These are phyloP conservation scores for Hycleus cichorii DNA, from an alignment of 1,140 invertebrate genomes.

Conservation along the genomic window DNA sequence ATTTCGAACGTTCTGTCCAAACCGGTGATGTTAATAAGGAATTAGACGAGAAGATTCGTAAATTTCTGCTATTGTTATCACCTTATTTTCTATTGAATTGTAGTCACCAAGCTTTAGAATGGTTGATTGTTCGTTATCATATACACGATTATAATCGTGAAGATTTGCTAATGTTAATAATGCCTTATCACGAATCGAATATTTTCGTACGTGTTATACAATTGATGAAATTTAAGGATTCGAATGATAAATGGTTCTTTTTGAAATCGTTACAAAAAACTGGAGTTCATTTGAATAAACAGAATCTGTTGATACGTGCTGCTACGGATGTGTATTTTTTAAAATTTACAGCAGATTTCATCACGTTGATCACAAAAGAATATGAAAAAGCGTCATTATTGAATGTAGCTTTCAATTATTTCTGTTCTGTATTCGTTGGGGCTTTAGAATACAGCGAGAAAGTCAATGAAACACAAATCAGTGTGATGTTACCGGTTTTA, in stretches of 20 bases:
- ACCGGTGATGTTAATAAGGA: slow-evolving; percentile 65
- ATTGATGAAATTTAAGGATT: slow-evolving; percentile 57
- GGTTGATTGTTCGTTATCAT: slow-evolving; percentile 81
- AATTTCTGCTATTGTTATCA: slow-evolving; percentile 73
- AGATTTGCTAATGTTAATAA: slow-evolving; percentile 66
- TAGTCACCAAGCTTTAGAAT: slow-evolving; percentile 86
- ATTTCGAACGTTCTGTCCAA: slow-evolving; percentile 74
- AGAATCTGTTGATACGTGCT: slow-evolving; percentile 65
- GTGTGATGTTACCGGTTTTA: slow-evolving; percentile 61
- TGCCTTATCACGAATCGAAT: slow-evolving; percentile 88
- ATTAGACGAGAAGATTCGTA: slow-evolving; percentile 67
- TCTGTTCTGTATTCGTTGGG: slow-evolving; percentile 63
- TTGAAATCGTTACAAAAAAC: slow-evolving; percentile 63
- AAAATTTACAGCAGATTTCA: slow-evolving; percentile 64
- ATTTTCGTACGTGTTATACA: slow-evolving; percentile 80
- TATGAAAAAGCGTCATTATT: slow-evolving; percentile 53
- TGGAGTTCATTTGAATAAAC: slow-evolving; percentile 62
- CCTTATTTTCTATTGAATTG: slow-evolving; percentile 81
- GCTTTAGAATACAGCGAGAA: slow-evolving; percentile 49
- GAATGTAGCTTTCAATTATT: slow-evolving; percentile 69
- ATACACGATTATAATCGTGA: slow-evolving; percentile 83
- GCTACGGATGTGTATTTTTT: slow-evolving; percentile 60
- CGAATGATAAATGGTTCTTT: slow-evolving; percentile 69
- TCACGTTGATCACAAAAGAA: slow-evolving; percentile 57
- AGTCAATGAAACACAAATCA: slow-evolving; percentile 61